phyloP scores from a whole-genome alignment of 1,140 invertebrate species.

The Sinella curviseta region DNA sequence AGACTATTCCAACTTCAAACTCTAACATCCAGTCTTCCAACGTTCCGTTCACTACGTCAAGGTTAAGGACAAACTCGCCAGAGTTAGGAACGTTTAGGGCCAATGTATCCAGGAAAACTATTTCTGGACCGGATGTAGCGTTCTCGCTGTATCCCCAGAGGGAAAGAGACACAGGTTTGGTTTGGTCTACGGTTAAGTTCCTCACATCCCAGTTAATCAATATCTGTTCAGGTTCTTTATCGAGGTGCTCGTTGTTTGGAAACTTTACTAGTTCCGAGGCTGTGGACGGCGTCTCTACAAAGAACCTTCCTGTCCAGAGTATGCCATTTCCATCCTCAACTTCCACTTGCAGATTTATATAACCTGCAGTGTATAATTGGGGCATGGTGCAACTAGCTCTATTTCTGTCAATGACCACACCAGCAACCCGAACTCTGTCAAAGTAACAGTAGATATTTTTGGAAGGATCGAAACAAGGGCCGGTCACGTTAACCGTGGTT shows the following conservation, averaged over 20 bases:
- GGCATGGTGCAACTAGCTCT: constrained; percentile 86
- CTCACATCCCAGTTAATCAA: constrained; percentile 77
- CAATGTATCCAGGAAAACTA: constrained; percentile 64
- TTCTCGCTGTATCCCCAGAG: constrained; percentile 84
- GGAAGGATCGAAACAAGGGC: constrained; percentile 78
- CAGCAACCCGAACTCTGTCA: constrained; percentile 69
- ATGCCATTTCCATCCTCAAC: constrained; percentile 75
- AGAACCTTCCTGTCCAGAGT: constrained; percentile 89
- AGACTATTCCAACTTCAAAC: constrained; percentile 84
- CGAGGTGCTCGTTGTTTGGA: constrained; percentile 64
- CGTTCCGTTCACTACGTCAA: constrained; percentile 64
- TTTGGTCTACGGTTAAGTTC: constrained; percentile 78
- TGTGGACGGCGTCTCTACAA: constrained; percentile 83
- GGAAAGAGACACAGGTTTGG: constrained; percentile 74
- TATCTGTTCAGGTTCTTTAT: constrained; percentile 70
- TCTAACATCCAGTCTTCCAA: constrained; percentile 69
- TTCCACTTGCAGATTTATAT: constrained; percentile 82
- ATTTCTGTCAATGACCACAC: constrained; percentile 73
- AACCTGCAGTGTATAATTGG: constrained; percentile 83
- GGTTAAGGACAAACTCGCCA: constrained; percentile 68
- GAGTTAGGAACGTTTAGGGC: constrained; percentile 63
- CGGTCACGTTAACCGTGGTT: constrained; percentile 90
- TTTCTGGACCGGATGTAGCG: constrained; percentile 69
- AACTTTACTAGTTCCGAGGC: constrained; percentile 83
- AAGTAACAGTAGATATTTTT: constrained; percentile 77